phyloP scores from a whole-genome alignment of 2,888 invertebrate genomes.

The Osedax frankpressi region DNA sequence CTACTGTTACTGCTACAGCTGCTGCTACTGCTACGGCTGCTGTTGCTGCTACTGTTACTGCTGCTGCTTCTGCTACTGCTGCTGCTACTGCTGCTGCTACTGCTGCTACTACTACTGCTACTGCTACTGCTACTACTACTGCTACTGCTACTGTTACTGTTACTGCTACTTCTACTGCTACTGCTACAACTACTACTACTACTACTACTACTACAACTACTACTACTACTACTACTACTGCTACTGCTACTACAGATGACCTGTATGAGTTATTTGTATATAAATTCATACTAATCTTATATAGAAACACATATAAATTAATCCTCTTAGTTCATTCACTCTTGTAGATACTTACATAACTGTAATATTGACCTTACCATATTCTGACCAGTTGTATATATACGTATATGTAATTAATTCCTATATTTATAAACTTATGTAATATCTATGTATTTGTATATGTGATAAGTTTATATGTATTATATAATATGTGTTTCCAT shows the following conservation, averaged over 20 bases:
- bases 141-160: slow-evolving; percentile 9
- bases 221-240: slow-evolving; percentile 13
- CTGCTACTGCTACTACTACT: slow-evolving; percentile 11
- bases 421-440: too few relatives aligned
- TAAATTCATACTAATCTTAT: too few relatives aligned
- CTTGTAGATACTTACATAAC: too few relatives aligned
- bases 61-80: slow-evolving; percentile 2
- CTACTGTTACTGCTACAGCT: slow-evolving; percentile 10
- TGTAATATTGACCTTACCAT: too few relatives aligned
- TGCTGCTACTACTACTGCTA: background rate
- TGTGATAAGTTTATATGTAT: too few relatives aligned
- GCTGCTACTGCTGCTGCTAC: slow-evolving; percentile 3
- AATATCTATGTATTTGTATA: too few relatives aligned
- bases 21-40: slow-evolving; percentile 7
- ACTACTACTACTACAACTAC: slow-evolving; percentile 13
- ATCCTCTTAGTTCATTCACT: too few relatives aligned
- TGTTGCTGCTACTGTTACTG: slow-evolving; percentile 6
- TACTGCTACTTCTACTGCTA: slow-evolving; percentile 8
- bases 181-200: slow-evolving; percentile 11
- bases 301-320: too few relatives aligned
- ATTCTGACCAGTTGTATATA: too few relatives aligned
- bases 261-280: too few relatives aligned
- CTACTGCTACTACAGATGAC: slow-evolving; percentile 10
- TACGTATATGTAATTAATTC: too few relatives aligned
- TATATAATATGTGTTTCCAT: too few relatives aligned